Evolutionary conservation across 1,140 invertebrate genomes (phyloP).

Genomic region (Conopomorpha cramerella): DNA sequence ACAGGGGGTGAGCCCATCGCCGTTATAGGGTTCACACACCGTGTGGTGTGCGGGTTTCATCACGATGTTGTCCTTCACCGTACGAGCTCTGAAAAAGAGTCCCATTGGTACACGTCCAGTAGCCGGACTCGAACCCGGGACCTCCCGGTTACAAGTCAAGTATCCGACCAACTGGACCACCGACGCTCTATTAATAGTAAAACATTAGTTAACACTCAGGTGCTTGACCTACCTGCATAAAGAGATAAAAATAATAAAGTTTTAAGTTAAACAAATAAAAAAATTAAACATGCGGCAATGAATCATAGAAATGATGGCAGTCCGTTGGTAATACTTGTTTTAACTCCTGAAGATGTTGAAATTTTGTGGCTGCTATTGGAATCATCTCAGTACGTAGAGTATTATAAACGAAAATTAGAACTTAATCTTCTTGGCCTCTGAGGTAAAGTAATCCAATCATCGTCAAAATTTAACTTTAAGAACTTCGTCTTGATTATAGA

Average conservation of each 20-base stretch:
- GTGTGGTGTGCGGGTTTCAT: too few species aligned
- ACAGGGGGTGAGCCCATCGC: too few species aligned
- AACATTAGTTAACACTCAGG: neutral
- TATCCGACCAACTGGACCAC: too few species aligned
- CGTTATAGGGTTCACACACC: too few species aligned
- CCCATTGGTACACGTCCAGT: too few species aligned
- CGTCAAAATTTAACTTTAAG: neutral
- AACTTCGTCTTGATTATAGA: neutral
- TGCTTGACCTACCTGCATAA: too few species aligned
- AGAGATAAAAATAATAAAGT: too few species aligned
- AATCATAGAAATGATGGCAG: neutral
- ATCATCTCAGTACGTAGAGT: neutral
- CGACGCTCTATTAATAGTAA: too few species aligned
- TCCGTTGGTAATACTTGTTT: neutral
- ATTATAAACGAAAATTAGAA: neutral
- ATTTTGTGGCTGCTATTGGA: neutral
- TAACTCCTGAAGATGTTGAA: neutral
- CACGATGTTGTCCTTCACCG: too few species aligned
- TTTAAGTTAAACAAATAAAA: slow-evolving; percentile 1
- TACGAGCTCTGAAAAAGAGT: too few species aligned
- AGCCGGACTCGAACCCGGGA: too few species aligned
- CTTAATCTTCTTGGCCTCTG: neutral
- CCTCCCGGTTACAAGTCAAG: too few species aligned
- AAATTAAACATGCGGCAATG: neutral
- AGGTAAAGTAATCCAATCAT: neutral